Evolutionary conservation across 1,140 invertebrate species (phyloP), one percentile per base, ranked within the genome.

Genomic region (Cyclargus thomasi): DNA sequence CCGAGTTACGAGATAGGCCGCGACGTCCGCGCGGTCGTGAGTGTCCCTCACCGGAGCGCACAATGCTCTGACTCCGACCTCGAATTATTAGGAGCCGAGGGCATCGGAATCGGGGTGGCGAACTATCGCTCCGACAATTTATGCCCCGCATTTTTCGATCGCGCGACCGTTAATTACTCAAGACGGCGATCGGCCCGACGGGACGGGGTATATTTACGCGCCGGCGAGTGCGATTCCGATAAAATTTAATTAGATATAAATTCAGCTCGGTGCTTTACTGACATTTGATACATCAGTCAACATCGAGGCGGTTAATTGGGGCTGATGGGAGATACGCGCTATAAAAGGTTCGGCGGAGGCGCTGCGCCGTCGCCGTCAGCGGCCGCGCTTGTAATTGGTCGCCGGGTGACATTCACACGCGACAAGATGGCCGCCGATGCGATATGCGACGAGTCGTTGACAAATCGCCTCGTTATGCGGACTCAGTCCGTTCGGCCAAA

Each of bases 351-450:
- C 80, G 64, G 69, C 63, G 74, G 75, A 75, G 80, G 39, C 81
- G 81, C 78, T 76, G 80, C 81, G 82, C 78, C 81, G 81, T 80
- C 78, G 73, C 79, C 80, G 81, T 82, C 83, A 81, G 73, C 78
- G 81, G 78, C 73, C 72, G 82, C 80, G 80, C 77, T 80, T 85
- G 83, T 86, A 86, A 88, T 86, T 88, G 84, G 86, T 81, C 76
- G 78, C 73, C 74, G 74, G 78, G 75, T 86, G 85, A 86, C 85
- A 86, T 85, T 82, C 83, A 86, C 85, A 86, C 76, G 80, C 74
- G 57, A 74, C 63, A 85, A 85, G 82, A 88, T 85, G 84, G 84
- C 83, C 75, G 80, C 67, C 73, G 77, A 77, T 71, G 77, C 73
- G 80, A 85, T 85, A 87, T 77, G 77, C 78, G 75, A 81, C 77